phyloP scores from a whole-genome alignment of 2,888 invertebrate genomes.

The Dolomedes plantarius region DNA sequence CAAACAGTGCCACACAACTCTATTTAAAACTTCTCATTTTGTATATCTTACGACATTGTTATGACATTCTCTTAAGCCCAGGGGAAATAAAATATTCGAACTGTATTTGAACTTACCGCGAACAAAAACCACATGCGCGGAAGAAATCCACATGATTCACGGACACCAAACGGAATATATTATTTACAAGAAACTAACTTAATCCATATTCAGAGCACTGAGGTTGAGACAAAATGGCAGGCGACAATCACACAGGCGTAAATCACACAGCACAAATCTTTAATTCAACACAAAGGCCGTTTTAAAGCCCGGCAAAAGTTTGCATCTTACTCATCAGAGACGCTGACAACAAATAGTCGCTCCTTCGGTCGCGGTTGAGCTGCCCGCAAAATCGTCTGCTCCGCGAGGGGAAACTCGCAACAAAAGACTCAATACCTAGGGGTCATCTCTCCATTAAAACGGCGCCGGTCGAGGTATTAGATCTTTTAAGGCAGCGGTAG shows the following conservation, averaged over 20 bases:
- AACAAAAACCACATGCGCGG: neutral
- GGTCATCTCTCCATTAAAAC: neutral
- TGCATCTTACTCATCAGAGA: slow-evolving; percentile 23
- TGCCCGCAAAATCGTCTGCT: slow-evolving; percentile 23
- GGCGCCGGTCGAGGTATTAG: too few relatives aligned
- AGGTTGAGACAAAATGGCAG: neutral
- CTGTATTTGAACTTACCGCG: neutral
- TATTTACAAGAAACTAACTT: neutral
- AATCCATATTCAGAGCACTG: neutral
- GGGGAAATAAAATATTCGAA: too few relatives aligned
- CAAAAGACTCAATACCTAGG: slow-evolving; percentile 28
- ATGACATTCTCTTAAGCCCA: too few relatives aligned
- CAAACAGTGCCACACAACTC: too few relatives aligned
- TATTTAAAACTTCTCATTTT: too few relatives aligned
- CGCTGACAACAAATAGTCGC: slow-evolving; percentile 34
- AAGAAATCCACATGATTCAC: neutral
- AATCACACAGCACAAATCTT: too few relatives aligned
- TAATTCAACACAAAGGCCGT: neutral
- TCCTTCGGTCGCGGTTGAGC: slow-evolving; percentile 46
- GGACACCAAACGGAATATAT: too few relatives aligned
- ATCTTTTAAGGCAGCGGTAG: too few relatives aligned
- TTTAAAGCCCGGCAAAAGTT: neutral
- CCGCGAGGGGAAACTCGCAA: slow-evolving; percentile 39
- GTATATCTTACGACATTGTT: too few relatives aligned
- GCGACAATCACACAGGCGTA: neutral